Evolutionary conservation across 2,888 invertebrate genomes (phyloP).

Genomic region (Drymonia ruficornis): DNA sequence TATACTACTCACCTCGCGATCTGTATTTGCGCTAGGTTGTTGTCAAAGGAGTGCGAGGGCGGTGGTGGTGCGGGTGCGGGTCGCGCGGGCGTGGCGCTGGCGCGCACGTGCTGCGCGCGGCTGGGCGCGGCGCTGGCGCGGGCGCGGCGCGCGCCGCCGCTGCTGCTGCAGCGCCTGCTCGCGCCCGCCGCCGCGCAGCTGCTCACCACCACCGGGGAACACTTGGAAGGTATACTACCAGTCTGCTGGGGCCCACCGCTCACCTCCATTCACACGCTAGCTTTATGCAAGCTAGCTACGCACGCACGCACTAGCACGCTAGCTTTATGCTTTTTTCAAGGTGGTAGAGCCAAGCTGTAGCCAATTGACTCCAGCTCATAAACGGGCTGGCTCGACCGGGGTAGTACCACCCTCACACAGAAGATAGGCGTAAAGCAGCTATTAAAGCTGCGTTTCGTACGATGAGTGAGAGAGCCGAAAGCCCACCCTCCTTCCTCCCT

Average conservation of each 20-base stretch:
- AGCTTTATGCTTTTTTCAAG: too few species aligned
- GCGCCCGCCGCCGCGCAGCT: conserved; percentile 40
- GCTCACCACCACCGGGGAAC: conserved; percentile 25
- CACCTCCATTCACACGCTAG: background rate
- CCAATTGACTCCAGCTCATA: too few species aligned
- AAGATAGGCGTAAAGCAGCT: too few species aligned
- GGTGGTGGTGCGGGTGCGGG: conserved; percentile 14
- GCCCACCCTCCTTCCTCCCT: too few species aligned
- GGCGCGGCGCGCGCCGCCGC: conserved; percentile 45
- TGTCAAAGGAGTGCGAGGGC: conserved; percentile 29
- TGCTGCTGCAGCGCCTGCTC: conserved; percentile 55
- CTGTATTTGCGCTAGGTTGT: conserved; percentile 31
- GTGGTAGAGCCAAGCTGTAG: too few species aligned
- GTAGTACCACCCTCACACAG: too few species aligned
- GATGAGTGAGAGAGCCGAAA: too few species aligned
- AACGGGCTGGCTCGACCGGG: too few species aligned
- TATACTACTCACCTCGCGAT: too few species aligned
- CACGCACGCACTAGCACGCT: too few species aligned
- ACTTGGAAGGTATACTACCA: conserved; percentile 35
- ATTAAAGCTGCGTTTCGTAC: too few species aligned
- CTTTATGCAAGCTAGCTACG: too few species aligned
- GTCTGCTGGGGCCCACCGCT: conserved; percentile 5
- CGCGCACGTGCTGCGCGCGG: conserved; percentile 61
- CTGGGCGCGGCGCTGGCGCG: conserved; percentile 50
- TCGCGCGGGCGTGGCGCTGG: conserved; percentile 52